phyloP scores from a whole-genome alignment of 2,113 vertebrate species.

The Leptobrachium ailaonicum region DNA sequence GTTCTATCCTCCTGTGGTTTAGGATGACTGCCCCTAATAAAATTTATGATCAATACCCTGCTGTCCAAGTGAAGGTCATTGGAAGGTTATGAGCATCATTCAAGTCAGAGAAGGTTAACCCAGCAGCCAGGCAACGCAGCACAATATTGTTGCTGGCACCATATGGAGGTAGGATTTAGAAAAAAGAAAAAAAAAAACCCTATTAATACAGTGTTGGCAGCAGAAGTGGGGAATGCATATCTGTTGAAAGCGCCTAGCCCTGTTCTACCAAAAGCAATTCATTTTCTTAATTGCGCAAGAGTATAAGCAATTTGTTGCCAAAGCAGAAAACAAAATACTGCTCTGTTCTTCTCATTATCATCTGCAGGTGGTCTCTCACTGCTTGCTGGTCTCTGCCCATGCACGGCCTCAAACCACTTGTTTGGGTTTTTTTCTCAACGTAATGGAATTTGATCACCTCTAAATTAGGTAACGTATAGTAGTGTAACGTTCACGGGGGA shows the following conservation, averaged over 20 bases:
- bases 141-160: slow-evolving; percentile 36
- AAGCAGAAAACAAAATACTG: slow-evolving; percentile 1
- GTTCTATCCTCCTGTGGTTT: slow-evolving; percentile 9
- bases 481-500: too few species aligned
- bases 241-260: slow-evolving; percentile 1
- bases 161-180: background rate
- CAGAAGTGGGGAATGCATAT: slow-evolving; percentile 26
- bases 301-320: background rate
- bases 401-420: too few species aligned
- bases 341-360: background rate
- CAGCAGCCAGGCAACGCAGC: slow-evolving; percentile 31
- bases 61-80: slow-evolving; percentile 24
- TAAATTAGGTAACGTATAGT: too few species aligned
- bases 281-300: slow-evolving; percentile 26
- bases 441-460: too few species aligned
- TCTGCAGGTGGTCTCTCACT: background rate
- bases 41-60: slow-evolving; percentile 17
- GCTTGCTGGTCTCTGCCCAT: too few species aligned
- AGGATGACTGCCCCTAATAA: background rate
- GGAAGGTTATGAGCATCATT: slow-evolving; percentile 9
- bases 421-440: too few species aligned
- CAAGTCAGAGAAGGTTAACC: slow-evolving; percentile 27
- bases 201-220: slow-evolving; percentile 11
- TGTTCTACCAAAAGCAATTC: slow-evolving; percentile 6
- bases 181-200: background rate